Percentiles rank a stretch among this genome's conserved stretches.
These are phyloP conservation scores for Colostygia pectinataria DNA, from an alignment of 2,888 invertebrate genomes.

Conservation along the genomic window DNA sequence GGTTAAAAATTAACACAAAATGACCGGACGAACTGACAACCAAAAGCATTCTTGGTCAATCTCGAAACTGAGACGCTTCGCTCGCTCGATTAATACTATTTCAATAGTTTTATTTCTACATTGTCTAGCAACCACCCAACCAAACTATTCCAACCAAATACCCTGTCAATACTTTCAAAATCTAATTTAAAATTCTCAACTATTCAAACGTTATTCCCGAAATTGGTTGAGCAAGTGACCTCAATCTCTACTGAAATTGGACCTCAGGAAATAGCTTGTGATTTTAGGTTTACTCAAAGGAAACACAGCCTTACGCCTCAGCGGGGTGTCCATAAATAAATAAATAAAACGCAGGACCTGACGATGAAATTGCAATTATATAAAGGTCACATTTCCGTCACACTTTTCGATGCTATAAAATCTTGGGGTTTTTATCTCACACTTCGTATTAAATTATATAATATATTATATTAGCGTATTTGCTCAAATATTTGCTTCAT, in stretches of 20 bases:
- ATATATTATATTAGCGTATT: no score
- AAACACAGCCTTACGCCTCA: constrained; percentile 6
- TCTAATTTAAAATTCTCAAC: constrained; percentile 17
- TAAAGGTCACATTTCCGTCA: background rate
- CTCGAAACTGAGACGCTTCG: no score
- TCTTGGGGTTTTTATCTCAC: background rate
- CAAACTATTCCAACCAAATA: background rate
- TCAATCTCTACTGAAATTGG: constrained; percentile 15
- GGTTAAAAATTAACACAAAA: no score
- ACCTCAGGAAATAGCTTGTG: constrained; percentile 21
- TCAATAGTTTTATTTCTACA: no score
- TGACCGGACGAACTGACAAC: no score
- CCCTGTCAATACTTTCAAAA: no score
- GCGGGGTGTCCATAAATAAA: constrained; percentile 20
- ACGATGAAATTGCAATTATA: constrained; percentile 11
- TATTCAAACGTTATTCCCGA: constrained; percentile 16
- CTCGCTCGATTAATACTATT: no score
- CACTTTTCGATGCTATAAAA: background rate
- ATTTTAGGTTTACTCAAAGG: constrained; percentile 20
- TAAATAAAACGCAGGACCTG: constrained; percentile 12
- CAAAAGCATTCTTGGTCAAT: no score
- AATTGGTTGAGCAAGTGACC: constrained; percentile 17
- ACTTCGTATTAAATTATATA: no score
- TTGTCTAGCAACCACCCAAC: background rate
- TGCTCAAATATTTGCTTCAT: no score